Evolutionary conservation across 2,888 invertebrate species (phyloP).

Genomic region (Cylindroiulus punctatus): DNA sequence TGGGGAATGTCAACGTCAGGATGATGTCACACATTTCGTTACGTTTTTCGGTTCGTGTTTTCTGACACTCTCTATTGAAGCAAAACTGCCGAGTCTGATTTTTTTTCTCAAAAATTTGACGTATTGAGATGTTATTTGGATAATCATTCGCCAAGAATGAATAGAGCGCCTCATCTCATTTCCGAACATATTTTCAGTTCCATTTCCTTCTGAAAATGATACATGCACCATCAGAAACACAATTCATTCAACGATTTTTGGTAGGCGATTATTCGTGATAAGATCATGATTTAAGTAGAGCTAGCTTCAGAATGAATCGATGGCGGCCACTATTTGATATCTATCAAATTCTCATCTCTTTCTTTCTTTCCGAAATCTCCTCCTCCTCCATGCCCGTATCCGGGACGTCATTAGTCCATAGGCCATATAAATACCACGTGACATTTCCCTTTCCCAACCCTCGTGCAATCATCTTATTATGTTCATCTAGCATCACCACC

Average conservation of each 20-base stretch:
- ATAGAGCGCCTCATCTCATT: not conserved
- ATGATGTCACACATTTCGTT: too few relatives aligned
- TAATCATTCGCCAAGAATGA: not conserved
- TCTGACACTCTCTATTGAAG: too few relatives aligned
- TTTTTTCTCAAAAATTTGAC: too few relatives aligned
- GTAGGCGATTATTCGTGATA: not conserved
- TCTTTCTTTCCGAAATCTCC: constrained; percentile 46
- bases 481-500: constrained; percentile 48
- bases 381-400: constrained; percentile 6
- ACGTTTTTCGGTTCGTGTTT: too few relatives aligned
- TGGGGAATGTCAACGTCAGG: too few relatives aligned
- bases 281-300: not conserved
- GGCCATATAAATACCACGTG: constrained; percentile 7
- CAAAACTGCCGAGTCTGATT: too few relatives aligned
- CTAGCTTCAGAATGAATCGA: constrained; percentile 41
- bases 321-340: not conserved
- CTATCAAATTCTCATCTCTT: constrained; percentile 48
- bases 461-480: constrained; percentile 50
- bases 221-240: not conserved
- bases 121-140: too few relatives aligned
- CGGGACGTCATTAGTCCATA: constrained; percentile 14
- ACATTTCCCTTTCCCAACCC: constrained; percentile 41
- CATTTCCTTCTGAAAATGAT: not conserved
- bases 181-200: not conserved
- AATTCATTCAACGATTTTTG: not conserved